Evolutionary conservation across 2,888 invertebrate species (phyloP).

Genomic region (Azorinus chamasolen): DNA sequence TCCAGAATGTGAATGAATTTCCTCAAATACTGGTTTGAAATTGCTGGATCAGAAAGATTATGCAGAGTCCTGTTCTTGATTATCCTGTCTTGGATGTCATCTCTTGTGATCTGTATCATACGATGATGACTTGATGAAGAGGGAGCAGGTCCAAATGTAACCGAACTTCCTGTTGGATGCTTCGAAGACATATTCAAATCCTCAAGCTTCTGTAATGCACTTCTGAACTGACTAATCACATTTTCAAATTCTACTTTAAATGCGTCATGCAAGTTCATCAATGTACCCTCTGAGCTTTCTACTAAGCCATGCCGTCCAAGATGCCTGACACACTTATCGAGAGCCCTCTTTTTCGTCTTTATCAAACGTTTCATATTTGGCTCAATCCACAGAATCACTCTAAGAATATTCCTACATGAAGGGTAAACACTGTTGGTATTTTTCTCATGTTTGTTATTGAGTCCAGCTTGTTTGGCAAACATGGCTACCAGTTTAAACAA

Average conservation of each 20-base stretch:
- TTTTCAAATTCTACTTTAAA: conserved; percentile 93
- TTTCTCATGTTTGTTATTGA: conserved; percentile 67
- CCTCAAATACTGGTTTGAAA: conserved; percentile 93
- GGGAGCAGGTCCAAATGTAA: conserved; percentile 89
- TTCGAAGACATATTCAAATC: conserved; percentile 85
- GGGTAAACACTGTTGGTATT: conserved; percentile 78
- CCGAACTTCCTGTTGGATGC: conserved; percentile 77
- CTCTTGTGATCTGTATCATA: conserved; percentile 93
- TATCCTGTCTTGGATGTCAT: conserved; percentile 95
- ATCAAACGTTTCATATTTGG: conserved; percentile 90
- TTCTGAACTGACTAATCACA: conserved; percentile 94
- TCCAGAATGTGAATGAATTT: conserved; percentile 91
- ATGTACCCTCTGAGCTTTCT: conserved; percentile 87
- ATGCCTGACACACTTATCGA: conserved; percentile 95
- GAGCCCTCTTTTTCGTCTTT: conserved; percentile 90
- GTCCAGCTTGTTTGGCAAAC: conserved; percentile 87
- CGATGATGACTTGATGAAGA: conserved; percentile 96
- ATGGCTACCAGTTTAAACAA: conserved; percentile 95
- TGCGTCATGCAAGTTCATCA: conserved; percentile 93
- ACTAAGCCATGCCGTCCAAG: conserved; percentile 94
- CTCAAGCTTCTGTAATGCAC: conserved; percentile 94
- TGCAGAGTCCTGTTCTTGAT: conserved; percentile 96
- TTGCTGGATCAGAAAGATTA: conserved; percentile 90
- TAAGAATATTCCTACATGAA: conserved; percentile 75
- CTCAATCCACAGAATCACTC: conserved; percentile 87